Percentiles rank a stretch among this genome's conserved stretches.
phyloP scores from a whole-genome alignment of 2,113 vertebrate genomes.

The Tapirus terrestris region DNA sequence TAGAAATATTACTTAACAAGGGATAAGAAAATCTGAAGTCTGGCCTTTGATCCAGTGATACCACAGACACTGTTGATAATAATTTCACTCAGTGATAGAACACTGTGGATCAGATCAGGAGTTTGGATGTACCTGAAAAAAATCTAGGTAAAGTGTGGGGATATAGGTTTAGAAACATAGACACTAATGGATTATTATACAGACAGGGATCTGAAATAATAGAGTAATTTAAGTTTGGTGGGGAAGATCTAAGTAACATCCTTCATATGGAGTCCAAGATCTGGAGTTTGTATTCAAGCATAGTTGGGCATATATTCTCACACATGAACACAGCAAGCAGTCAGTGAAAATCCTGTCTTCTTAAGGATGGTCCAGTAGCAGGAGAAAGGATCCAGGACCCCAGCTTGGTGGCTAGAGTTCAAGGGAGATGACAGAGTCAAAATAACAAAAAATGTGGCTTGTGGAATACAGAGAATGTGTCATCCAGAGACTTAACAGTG shows the following conservation, averaged over 20 bases:
- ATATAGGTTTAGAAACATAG: not conserved
- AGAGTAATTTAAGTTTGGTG: not conserved
- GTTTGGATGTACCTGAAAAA: not conserved
- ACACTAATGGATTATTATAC: not conserved
- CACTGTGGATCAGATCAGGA: not conserved
- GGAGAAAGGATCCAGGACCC: not conserved
- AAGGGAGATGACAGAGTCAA: not conserved
- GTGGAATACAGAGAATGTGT: not conserved
- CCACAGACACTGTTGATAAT: not conserved
- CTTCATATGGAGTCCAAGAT: not conserved
- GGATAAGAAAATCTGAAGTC: slow-evolving; percentile 16
- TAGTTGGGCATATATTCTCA: not conserved
- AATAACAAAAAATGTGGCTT: not conserved
- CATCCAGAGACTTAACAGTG: not conserved
- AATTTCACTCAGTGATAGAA: not conserved
- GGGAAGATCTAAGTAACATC: not conserved
- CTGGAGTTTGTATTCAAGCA: not conserved
- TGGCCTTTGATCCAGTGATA: not conserved
- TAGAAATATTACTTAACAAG: not conserved
- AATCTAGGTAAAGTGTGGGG: not conserved
- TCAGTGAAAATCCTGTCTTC: not conserved
- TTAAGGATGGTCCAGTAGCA: not conserved
- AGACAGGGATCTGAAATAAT: not conserved
- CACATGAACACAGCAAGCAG: not conserved
- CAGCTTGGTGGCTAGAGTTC: not conserved